Base-by-base conservation (phyloP, 2,797 vertebrate species). In the Darevskia mixta region DNA sequence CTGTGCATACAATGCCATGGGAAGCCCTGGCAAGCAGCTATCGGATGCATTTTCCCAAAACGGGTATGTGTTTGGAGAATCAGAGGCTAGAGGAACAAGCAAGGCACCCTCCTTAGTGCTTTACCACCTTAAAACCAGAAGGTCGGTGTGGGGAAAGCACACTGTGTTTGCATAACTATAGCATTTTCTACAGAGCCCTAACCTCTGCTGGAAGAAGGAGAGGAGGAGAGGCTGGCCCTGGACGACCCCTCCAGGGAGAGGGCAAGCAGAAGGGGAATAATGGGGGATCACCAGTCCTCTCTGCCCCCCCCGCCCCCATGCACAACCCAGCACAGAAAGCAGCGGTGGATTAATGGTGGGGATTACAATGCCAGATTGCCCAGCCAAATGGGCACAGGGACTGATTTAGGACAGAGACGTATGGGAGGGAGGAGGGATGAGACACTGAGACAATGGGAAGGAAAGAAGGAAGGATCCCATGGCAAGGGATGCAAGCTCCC, bases 361-460 rank as follows among this genome's bases (percentile, higher is more conserved):
- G 78, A 76, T 89, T 85, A 89, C 69, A 49, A 76, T 9, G 78
- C 38, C 69, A 76, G 78, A 85, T 85, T 81, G 69, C n/a, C 23
- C 1, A 17, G 5, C 13, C 82, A 29, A 35, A 76, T 72, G 66
- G n/a, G 27, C 67, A 18, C 71, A 45, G 45, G 77, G 69, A 69
- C 41, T 25, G 55, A 49, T 67, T 89, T 81, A 85, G 87, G 87
- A 76, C 78, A 75, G 58, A 66, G 58, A 27, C 4, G 5, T 6
- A 5, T 4, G 1, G 82, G 67, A 18, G 38, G 58, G 64, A 72
- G 55, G 43, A 17, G 2, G 7, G 27, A 15, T 27, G 55, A 9
- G 4, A 49, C 20, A 32, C 79, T 38, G 55, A 7, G 27, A 75
- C 32, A 18, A 55, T 5, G n/a, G 8, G 10, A 43, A 43, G 8